These are phyloP conservation scores for Thomomys bottae DNA, from an alignment of 2,113 vertebrate genomes.

Conservation along the genomic window DNA sequence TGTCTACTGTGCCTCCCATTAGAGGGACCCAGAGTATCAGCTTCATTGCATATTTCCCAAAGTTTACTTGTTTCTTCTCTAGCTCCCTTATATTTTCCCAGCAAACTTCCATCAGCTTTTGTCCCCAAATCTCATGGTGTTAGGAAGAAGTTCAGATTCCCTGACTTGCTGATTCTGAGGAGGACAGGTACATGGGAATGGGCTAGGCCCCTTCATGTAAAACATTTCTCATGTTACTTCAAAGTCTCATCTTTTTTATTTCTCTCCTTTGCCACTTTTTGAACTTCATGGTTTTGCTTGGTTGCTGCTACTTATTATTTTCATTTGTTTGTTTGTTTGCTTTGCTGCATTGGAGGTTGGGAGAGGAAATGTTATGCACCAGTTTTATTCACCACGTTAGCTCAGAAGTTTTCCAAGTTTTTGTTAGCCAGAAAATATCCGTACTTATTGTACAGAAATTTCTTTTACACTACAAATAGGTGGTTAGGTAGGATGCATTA, in stretches of 20 bases:
- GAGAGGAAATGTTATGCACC: slow-evolving; percentile 23
- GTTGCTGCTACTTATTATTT: background rate
- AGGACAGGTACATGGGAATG: too few relatives aligned
- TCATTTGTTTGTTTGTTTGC: background rate
- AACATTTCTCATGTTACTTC: background rate
- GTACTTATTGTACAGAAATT: slow-evolving; percentile 64
- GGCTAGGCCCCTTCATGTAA: background rate
- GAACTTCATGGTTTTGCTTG: background rate
- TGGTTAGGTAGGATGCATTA: slow-evolving; percentile 82
- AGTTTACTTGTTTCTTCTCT: background rate
- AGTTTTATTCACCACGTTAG: slow-evolving; percentile 29
- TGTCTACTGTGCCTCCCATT: background rate
- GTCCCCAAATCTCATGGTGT: background rate
- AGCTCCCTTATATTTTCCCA: background rate
- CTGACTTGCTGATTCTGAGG: background rate
- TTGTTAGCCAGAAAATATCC: slow-evolving; percentile 75
- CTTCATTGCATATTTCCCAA: background rate
- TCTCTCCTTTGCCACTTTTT: background rate
- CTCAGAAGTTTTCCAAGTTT: slow-evolving; percentile 51
- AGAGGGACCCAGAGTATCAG: background rate
- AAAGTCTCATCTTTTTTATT: background rate
- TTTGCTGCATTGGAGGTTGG: background rate
- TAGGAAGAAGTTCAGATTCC: background rate
- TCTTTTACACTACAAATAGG: slow-evolving; percentile 77
- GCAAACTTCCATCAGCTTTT: background rate